Evolutionary conservation across 2,888 invertebrate genomes (phyloP), one percentile per base, ranked within the genome.

Genomic region (Plagodis pulveraria): DNA sequence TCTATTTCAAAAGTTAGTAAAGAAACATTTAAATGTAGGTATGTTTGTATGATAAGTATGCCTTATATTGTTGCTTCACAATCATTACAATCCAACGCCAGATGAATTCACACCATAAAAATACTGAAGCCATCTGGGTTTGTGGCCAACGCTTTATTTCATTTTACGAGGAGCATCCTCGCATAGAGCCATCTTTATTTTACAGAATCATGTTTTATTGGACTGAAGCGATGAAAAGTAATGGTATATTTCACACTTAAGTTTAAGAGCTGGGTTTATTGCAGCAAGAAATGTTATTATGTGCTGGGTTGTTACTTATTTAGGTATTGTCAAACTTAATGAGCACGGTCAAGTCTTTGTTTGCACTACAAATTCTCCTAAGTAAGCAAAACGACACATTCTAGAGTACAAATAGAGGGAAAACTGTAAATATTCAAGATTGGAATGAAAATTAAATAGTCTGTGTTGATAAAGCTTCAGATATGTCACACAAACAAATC

Each of bases 81-180:
- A 9, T 38, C 10, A 12, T 6, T 10, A 38, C 11, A 44, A 10
- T 56, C 40, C 9, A 47, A 35, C 38, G 33, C 2, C 41, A 33
- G 35, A 52, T 44, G 52, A 53, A 58, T 46, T 53, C 44, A 8
- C 32, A 11, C 46, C 43, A 50, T 49, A 38, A 49, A 43, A 73
- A 71, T 70, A 45, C 45, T 47, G 22, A 38, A 47, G 53, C 53
- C 67, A 71, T 72, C 71, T 73, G 66, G 66, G 58, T 69, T 61
- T 66, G 58, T 45, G 58, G 54, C 41, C 49, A 51, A 59, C 67
- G 56, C 69, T 63, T 70, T 70, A 62, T 67, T 59, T 56, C 53
- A 67, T 59, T 71, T 73, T 65, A 67, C 66, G 69, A 66, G 48
- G 50, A 63, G 48, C 56, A 48, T 57, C 52, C 33, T 38, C 51